These are phyloP conservation scores for Bhutanitis thaidina DNA, from an alignment of 2,888 invertebrate species.

Conservation along the genomic window DNA sequence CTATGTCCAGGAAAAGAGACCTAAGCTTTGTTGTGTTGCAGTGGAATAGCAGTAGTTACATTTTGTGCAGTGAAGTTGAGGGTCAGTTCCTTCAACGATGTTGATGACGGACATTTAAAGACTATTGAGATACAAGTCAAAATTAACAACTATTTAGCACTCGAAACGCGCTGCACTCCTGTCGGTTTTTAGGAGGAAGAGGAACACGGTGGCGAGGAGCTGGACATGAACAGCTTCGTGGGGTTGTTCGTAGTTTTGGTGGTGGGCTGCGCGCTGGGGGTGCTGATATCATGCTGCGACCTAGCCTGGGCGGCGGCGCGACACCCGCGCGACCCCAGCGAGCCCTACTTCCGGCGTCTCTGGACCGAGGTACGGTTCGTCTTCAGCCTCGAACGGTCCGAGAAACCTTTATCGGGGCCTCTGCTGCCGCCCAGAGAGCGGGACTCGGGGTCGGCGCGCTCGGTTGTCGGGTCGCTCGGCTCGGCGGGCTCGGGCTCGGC, in stretches of 20 bases:
- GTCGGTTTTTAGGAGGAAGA: conserved; percentile 41
- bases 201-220: conserved; percentile 54
- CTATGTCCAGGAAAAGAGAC: no score
- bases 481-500: conserved; percentile 16
- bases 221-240: conserved; percentile 86
- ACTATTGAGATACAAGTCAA: no score
- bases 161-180: no score
- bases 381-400: conserved; percentile 58
- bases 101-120: no score
- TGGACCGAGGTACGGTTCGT: conserved; percentile 63
- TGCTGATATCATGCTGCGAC: conserved; percentile 84
- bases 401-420: conserved; percentile 53
- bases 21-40: no score
- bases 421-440: conserved; percentile 25
- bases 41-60: no score
- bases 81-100: no score
- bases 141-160: no score
- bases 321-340: conserved; percentile 38
- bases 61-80: no score
- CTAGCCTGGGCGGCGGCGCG: conserved; percentile 49
- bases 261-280: conserved; percentile 82
- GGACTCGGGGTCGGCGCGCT: conserved; percentile 5
- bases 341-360: conserved; percentile 42
- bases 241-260: conserved; percentile 89
- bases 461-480: conserved; percentile 4